Evolutionary conservation across 1,140 invertebrate genomes (phyloP).

Genomic region (Pseudomyrmex flavicornis): DNA sequence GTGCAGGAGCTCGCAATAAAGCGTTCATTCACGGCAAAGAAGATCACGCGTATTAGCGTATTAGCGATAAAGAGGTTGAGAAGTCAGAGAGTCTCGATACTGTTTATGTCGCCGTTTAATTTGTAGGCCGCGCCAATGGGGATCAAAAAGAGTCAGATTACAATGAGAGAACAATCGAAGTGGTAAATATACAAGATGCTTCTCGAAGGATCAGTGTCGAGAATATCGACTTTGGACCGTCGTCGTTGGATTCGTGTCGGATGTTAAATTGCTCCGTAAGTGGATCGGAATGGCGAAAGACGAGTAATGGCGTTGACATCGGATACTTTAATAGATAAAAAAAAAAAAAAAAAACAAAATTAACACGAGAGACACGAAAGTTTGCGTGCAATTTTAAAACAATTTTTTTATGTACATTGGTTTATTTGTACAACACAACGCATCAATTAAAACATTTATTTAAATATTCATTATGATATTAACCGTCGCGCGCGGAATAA

Average conservation of each 20-base stretch:
- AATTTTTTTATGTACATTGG: too few relatives aligned
- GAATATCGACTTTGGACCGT: not conserved
- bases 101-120: conserved; percentile 36
- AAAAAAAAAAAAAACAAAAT: too few relatives aligned
- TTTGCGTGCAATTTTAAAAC: not conserved
- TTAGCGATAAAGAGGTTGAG: not conserved
- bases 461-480: not conserved
- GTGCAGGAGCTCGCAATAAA: conserved; percentile 43
- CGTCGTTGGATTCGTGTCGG: not conserved
- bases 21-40: conserved; percentile 23
- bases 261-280: conserved; percentile 25
- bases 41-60: not conserved
- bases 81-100: not conserved
- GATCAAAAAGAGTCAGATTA: conserved; percentile 8
- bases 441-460: not conserved
- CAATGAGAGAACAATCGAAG: conserved; percentile 17
- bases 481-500: not conserved
- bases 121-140: conserved; percentile 24
- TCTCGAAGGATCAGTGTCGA: conserved; percentile 1
- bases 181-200: conserved; percentile 6
- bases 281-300: not conserved
- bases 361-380: too few relatives aligned
- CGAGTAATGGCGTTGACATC: not conserved
- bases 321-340: too few relatives aligned
- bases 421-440: too few relatives aligned